Evolutionary conservation across 2,888 invertebrate genomes (phyloP).

Genomic region (Petrolisthes manimaculis): DNA sequence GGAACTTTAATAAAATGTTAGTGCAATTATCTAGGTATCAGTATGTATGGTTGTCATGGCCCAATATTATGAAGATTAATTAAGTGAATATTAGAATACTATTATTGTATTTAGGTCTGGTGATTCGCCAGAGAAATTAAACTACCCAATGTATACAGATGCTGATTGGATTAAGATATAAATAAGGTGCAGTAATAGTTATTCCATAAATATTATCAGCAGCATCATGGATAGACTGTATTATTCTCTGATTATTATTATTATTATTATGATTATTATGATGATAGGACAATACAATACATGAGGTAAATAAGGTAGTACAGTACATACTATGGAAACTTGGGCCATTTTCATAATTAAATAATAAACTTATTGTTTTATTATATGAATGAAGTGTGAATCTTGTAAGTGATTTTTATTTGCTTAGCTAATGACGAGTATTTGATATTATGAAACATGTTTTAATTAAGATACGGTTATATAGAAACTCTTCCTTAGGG

Average conservation of each 20-base stretch:
- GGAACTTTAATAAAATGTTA: slow-evolving; percentile 32
- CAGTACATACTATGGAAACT: no score
- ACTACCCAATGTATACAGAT: background rate
- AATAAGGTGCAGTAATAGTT: no score
- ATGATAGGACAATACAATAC: no score
- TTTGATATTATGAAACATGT: background rate
- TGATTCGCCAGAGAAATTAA: background rate
- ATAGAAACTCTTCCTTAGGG: slow-evolving; percentile 55
- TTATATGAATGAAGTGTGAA: slow-evolving; percentile 3
- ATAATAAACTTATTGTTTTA: background rate
- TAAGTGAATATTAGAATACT: background rate
- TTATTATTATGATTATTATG: background rate
- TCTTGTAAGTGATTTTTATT: slow-evolving; percentile 22
- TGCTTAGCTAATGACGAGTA: background rate
- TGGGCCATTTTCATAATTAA: no score
- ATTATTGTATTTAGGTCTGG: slow-evolving; percentile 16
- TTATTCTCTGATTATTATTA: background rate
- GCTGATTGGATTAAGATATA: no score
- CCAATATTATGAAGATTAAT: background rate
- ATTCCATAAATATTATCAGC: no score
- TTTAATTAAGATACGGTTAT: slow-evolving; percentile 32
- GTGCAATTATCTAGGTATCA: slow-evolving; percentile 24
- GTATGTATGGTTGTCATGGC: slow-evolving; percentile 11
- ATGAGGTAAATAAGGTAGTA: no score
- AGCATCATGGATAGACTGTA: background rate